Evolutionary conservation across 2,113 vertebrate genomes (phyloP).

Genomic region (human (Homo sapiens)): GRCh38 chrX:65710001-65710500

Average conservation of each 20-base stretch:
- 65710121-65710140: not conserved
- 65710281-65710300: conserved; percentile 39
- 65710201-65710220: conserved; percentile 14
- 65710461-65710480: conserved; percentile 42
- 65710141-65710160: not conserved
- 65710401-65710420: conserved; percentile 39
- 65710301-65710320: conserved; percentile 18
- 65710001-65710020: not conserved
- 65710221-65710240: conserved; percentile 3
- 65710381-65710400: conserved; percentile 18
- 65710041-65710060: not conserved
- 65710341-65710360: conserved; percentile 21
- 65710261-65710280: not conserved
- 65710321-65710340: not conserved
- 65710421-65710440: not conserved
- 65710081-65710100: not conserved
- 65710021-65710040: not conserved
- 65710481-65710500: conserved; percentile 1
- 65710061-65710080: not conserved
- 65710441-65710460: not conserved
- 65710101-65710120: not conserved
- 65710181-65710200: conserved; percentile 7
- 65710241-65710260: not conserved
- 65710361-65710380: conserved; percentile 33
- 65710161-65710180: conserved; percentile 30